Conservation (phyloP, 2,888 invertebrate species). For the Teinopalpus imperialis region DNA sequence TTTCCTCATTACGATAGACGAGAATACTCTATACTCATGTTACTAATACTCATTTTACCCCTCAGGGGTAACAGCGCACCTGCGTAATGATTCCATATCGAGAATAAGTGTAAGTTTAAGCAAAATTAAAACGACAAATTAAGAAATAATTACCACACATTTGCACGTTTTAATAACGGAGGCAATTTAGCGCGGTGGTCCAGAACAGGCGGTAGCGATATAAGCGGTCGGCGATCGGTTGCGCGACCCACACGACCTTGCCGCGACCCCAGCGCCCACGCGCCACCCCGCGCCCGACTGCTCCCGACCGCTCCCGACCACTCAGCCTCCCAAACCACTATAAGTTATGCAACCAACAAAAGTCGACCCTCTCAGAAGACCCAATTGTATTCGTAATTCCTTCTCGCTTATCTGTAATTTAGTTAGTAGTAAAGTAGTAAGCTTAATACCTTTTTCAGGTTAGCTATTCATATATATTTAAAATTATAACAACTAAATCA, state of each 20-base stretch:
- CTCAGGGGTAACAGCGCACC: no score
- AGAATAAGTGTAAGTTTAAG: no score
- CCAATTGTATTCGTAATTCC: slow-evolving; percentile 44
- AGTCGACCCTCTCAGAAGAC: slow-evolving; percentile 26
- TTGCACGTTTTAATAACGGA: background rate
- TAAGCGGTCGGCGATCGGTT: slow-evolving; percentile 37
- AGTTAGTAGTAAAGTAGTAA: no score
- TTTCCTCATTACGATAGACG: no score
- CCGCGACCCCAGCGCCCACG: slow-evolving; percentile 49
- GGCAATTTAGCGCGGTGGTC: slow-evolving; percentile 21
- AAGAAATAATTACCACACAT: no score
- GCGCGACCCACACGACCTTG: slow-evolving; percentile 62
- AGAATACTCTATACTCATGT: no score
- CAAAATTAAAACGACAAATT: no score
- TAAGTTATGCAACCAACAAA: slow-evolving; percentile 52
- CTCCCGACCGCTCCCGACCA: slow-evolving; percentile 39
- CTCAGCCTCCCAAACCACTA: slow-evolving; percentile 48
- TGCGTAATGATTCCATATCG: no score
- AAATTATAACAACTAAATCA: no score
- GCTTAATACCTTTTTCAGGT: no score
- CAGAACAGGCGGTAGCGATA: slow-evolving; percentile 50
- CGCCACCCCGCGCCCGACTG: slow-evolving; percentile 38
- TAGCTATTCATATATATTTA: no score
- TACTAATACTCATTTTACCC: no score
- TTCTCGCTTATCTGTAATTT: slow-evolving; percentile 39